Evolutionary conservation across 35 echinoderm and acorn worm species (phyloP).

Genomic region (Lytechinus pictus): DNA sequence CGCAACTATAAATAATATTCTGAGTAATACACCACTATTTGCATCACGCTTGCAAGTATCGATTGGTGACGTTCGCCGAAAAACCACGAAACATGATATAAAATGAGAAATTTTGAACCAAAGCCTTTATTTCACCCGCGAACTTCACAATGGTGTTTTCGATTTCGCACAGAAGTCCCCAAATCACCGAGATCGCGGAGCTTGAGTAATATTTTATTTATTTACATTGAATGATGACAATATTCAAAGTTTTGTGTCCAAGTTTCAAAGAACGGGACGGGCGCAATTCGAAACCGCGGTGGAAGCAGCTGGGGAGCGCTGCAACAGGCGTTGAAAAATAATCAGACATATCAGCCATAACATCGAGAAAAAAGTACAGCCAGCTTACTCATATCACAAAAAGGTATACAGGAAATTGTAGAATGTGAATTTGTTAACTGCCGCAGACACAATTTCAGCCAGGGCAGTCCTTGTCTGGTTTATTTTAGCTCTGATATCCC

Average conservation of each 20-base stretch:
- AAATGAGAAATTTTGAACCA: neutral
- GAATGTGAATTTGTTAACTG: conserved; percentile 49
- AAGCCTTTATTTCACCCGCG: neutral
- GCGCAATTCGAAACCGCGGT: conserved; percentile 35
- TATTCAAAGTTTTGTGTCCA: conserved; percentile 36
- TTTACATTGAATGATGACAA: conserved; percentile 40
- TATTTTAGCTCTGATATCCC: conserved; percentile 5
- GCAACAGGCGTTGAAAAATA: conserved; percentile 2
- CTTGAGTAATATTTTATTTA: conserved; percentile 25
- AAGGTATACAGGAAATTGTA: conserved; percentile 56
- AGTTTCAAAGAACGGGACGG: conserved; percentile 36
- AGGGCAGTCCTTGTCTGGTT: conserved; percentile 33
- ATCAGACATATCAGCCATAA: neutral
- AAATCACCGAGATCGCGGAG: neutral
- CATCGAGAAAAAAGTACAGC: conserved; percentile 40
- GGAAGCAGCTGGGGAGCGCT: conserved; percentile 6
- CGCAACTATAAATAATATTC: neutral
- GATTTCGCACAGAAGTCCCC: neutral
- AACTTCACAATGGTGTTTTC: neutral
- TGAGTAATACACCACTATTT: conserved; percentile 1
- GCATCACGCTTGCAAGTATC: no score
- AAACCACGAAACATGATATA: neutral
- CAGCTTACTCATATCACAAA: conserved; percentile 51
- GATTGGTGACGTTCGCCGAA: neutral
- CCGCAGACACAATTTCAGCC: conserved; percentile 28